A percentile compares a stretch with the other conserved stretches of the same genome.
Conservation (phyloP, 2,888 invertebrate species). For the Gonocerus acuteangulatus region DNA sequence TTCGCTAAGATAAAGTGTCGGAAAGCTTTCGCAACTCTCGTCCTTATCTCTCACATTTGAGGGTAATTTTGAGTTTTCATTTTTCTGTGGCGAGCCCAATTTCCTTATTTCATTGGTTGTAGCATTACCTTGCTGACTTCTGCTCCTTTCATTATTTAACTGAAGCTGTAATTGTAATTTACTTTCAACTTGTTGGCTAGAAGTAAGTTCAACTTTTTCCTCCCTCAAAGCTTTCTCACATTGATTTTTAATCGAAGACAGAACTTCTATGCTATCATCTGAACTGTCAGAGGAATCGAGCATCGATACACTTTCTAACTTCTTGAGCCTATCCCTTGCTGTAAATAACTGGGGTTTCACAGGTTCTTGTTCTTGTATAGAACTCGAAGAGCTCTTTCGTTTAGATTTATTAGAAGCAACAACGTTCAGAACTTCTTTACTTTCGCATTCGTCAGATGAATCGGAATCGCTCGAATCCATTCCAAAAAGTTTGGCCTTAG, state of each 20-base stretch:
- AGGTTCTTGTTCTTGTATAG: not conserved
- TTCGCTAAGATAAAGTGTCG: slow-evolving; percentile 13
- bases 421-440: no score
- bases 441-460: not conserved
- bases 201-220: no score
- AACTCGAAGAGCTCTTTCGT: not conserved
- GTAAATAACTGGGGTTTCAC: not conserved
- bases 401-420: not conserved
- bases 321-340: slow-evolving; percentile 10
- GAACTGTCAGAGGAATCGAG: not conserved
- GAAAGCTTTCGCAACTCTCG: slow-evolving; percentile 18
- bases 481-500: slow-evolving; percentile 12
- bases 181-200: no score
- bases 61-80: not conserved
- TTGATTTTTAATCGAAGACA: no score
- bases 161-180: no score
- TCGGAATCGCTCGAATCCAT: slow-evolving; percentile 9
- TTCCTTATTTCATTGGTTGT: not conserved
- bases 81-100: not conserved
- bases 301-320: slow-evolving; percentile 1
- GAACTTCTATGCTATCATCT: no score
- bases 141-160: not conserved
- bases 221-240: no score
- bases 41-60: not conserved
- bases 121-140: not conserved